phyloP scores from a whole-genome alignment of 2,113 vertebrate genomes.

The Xiphophorus couchianus region DNA sequence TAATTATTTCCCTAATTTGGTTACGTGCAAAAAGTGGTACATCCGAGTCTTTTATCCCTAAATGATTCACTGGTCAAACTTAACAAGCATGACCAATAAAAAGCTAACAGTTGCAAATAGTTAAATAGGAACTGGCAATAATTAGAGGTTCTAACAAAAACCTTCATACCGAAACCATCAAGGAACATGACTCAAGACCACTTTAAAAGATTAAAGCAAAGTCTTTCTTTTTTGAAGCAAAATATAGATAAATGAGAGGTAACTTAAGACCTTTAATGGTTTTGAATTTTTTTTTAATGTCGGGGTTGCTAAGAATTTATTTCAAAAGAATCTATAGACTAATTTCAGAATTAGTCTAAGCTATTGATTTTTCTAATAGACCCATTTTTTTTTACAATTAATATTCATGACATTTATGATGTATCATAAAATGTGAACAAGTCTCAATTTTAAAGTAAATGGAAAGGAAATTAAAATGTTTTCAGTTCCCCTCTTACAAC shows the following conservation, averaged over 20 bases:
- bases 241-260: neutral
- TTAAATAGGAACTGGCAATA: neutral
- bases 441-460: neutral
- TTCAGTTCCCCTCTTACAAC: too few relatives aligned
- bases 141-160: neutral
- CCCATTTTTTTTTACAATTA: neutral
- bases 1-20: neutral
- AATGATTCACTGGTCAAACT: neutral
- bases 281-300: too few relatives aligned
- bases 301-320: neutral
- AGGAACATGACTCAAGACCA: too few relatives aligned
- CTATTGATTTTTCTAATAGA: neutral
- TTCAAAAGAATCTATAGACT: neutral
- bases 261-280: too few relatives aligned
- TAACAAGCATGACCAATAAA: neutral
- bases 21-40: neutral
- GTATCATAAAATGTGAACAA: neutral
- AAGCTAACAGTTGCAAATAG: neutral
- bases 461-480: neutral
- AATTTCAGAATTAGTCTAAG: neutral
- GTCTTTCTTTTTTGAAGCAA: neutral
- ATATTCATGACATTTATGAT: neutral
- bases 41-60: neutral
- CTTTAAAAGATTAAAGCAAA: too few relatives aligned
- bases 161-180: too few relatives aligned